These are phyloP conservation scores for Indicator indicator DNA, from an alignment of 2,113 vertebrate species.

Conservation along the genomic window DNA sequence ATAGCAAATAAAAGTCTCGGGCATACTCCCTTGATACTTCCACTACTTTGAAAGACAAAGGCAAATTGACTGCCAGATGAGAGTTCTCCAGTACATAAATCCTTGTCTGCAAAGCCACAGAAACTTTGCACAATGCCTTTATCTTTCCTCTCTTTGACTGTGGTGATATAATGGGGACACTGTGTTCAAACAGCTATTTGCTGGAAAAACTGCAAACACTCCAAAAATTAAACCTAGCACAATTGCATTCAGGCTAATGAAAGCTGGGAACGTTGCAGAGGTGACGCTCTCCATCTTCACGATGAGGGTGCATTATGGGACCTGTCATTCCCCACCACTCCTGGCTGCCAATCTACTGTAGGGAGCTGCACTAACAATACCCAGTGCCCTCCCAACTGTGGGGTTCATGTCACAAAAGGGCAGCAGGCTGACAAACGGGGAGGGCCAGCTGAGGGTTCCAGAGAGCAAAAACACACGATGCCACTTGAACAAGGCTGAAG, in stretches of 20 bases:
- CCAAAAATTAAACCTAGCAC: conserved; percentile 74
- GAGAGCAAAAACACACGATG: background rate
- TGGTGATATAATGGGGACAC: conserved; percentile 68
- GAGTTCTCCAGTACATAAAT: conserved; percentile 69
- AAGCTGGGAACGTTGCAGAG: conserved; percentile 63
- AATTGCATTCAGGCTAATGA: conserved; percentile 69
- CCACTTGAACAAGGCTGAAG: background rate
- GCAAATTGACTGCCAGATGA: conserved; percentile 69
- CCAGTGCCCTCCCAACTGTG: background rate
- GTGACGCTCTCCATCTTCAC: conserved; percentile 65
- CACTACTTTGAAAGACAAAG: conserved; percentile 68
- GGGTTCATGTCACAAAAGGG: conserved; percentile 29
- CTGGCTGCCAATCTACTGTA: conserved; percentile 63
- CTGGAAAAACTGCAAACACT: conserved; percentile 72
- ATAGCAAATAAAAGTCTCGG: conserved; percentile 60
- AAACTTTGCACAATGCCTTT: conserved; percentile 71
- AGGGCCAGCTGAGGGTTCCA: background rate
- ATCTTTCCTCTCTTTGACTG: conserved; percentile 67
- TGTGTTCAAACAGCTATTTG: conserved; percentile 71
- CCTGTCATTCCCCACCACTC: conserved; percentile 57
- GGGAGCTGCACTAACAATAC: conserved; percentile 36
- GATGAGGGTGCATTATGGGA: conserved; percentile 58
- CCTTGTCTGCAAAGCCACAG: conserved; percentile 65
- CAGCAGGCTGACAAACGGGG: background rate
- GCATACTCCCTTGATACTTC: conserved; percentile 57